Base-by-base conservation (phyloP, 2,797 vertebrate species). In the Ptychadena robeensis region DNA sequence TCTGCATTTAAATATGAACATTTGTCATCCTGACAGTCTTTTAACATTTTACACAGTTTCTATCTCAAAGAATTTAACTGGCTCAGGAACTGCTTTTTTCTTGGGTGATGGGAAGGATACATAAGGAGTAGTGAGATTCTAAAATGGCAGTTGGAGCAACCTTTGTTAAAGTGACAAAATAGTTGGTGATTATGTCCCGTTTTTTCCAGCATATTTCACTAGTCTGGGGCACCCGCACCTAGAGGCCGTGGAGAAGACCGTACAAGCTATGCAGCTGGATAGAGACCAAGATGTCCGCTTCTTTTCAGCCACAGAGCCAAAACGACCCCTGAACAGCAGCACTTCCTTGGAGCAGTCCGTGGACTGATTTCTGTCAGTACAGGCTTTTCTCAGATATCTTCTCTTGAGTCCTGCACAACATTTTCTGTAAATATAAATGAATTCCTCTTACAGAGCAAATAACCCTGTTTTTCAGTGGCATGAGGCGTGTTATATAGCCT, bases 231-330 rank as follows among this genome's bases (percentile, higher is more conserved):
- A 96, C 88, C 94, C 95, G 90, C 97, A 94, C 88, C 94, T 96
- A 4, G 94, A 97, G 74, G 92, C 96, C 71, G 93, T 94, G 66
- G 95, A 97, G 83, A 95, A 97, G 90, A 95, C 96, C 0, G 88
- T 96, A 75, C 92, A 95, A 86, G 90, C 94, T 59, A 90, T 98
- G 87, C 95, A 96, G 44, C 94, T 95, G 0, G 96, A 98, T 90
- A 93, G 90, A 87, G 95, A 98, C 91, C 93, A 95, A 77, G 96
- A 96, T 9, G 95, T 97, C 74, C 94, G 95, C 31, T 96, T 96
- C 91, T 97, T 97, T 25, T 95, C 97, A 86, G 95, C 93, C 82
- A 88, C 95, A 73, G 95, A 96, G 86, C 93, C 96, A 73, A 94
- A 91, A 31, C 81, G 38, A 76, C 57, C 86, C 14, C 65, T 79